Percentiles rank a stretch among this genome's conserved stretches.
Evolutionary conservation across 2,797 vertebrate genomes (phyloP).

Genomic region (Xenopus petersii): DNA sequence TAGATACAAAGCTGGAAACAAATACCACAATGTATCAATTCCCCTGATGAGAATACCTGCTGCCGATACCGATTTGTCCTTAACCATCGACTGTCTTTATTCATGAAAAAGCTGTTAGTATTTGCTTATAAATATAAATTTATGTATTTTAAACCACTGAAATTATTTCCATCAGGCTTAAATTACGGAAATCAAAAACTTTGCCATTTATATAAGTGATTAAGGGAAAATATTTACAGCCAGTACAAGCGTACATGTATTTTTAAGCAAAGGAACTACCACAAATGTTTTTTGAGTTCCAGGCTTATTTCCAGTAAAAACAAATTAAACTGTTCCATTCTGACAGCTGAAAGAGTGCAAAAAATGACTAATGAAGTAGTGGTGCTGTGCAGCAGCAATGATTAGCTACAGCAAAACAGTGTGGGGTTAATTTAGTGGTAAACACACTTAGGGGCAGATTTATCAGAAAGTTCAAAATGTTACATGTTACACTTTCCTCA

Average conservation of each 20-base stretch:
- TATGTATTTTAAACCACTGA: background rate
- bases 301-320: constrained; percentile 45
- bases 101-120: no score
- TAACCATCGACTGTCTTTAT: no score
- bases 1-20: no score
- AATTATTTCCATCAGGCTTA: constrained; percentile 9
- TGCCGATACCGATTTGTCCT: no score
- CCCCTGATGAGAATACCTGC: no score
- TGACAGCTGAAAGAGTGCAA: constrained; percentile 42
- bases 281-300: constrained; percentile 38
- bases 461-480: no score
- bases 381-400: constrained; percentile 18
- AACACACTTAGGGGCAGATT: constrained; percentile 14
- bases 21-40: no score
- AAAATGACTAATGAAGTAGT: constrained; percentile 40
- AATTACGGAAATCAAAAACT: constrained; percentile 13
- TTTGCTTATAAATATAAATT: no score
- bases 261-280: constrained; percentile 40
- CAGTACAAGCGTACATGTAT: constrained; percentile 31
- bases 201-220: constrained; percentile 26
- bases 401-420: constrained; percentile 36
- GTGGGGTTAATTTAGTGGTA: constrained; percentile 32
- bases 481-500: no score
- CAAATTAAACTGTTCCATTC: constrained; percentile 47
- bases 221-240: constrained; percentile 36